Evolutionary conservation across 2,888 invertebrate species (phyloP), one percentile per base, ranked within the genome.

Genomic region (Clunio marinus): DNA sequence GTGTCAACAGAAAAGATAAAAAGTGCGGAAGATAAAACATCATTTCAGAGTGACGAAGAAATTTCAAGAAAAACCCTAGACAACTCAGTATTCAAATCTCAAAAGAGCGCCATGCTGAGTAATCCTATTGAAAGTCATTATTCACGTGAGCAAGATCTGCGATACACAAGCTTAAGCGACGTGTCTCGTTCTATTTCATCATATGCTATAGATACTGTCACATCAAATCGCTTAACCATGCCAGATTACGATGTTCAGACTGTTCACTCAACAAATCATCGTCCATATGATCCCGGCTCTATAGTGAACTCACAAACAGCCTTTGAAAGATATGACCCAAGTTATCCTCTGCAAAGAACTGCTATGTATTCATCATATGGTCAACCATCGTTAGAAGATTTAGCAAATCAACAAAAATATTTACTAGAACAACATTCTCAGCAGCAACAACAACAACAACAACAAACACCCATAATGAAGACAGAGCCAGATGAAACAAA

Each of bases 401-500:
- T 82, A 69, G 82, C 37, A 2, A 75, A 71, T 24, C 79, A 86
- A 72, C 81, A 83, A 70, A 82, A 81, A 71, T 84, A 85, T 73
- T 80, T 84, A 70, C 84, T 86, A 74, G 84, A 82, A 72, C 82
- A 82, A 68, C 78, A 79, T 65, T 81, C 82, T 72, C 83, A 82
- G 13, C 32, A 60, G n/a, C 58, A 58, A 2, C 60, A 17, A 2
- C 60, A 60, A 85, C 69, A 84, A 84, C 74, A 82, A 84, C 71
- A 83, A 84, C 74, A 82, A 82, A 69, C 81, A 79, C 80, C 81
- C 72, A 84, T 81, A 75, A 84, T 81, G 84, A 90, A 91, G 79
- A 85, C 86, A 22, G 91, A 91, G 77, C 83, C 83, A 72, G 88
- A 88, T 73, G 82, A 86, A 73, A 27, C 66, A 32, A 83, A 79